These are phyloP conservation scores for Pomacea maculata DNA, from an alignment of 1,140 invertebrate species.

Conservation along the genomic window DNA sequence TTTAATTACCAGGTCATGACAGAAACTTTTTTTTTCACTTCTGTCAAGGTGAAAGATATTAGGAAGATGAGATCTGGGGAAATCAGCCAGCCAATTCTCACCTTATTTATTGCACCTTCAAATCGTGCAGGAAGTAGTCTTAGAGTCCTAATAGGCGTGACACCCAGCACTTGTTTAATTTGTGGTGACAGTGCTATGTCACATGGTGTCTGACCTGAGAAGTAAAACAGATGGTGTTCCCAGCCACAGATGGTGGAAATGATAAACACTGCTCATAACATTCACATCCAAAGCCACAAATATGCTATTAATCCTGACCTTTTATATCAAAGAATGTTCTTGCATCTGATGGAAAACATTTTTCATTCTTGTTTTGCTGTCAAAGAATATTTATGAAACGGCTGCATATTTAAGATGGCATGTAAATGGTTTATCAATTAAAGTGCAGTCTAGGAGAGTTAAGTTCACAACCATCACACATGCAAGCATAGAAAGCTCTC, in stretches of 20 bases:
- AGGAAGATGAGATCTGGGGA: too few species aligned
- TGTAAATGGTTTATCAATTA: too few species aligned
- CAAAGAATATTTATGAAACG: too few species aligned
- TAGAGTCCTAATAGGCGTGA: conserved; percentile 72
- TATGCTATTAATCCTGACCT: too few species aligned
- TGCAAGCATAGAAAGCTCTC: too few species aligned
- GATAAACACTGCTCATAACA: neutral
- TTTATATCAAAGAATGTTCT: too few species aligned
- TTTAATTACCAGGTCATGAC: neutral
- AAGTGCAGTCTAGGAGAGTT: too few species aligned
- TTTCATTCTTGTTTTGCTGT: too few species aligned
- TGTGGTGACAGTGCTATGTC: conserved; percentile 72
- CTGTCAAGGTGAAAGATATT: neutral
- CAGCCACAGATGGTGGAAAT: too few species aligned
- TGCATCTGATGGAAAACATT: too few species aligned
- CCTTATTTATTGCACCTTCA: conserved; percentile 74
- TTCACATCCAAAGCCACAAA: conserved; percentile 2
- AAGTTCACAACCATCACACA: too few species aligned
- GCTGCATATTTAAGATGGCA: too few species aligned
- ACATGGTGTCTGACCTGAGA: conserved; percentile 72
- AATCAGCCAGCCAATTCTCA: conserved; percentile 24
- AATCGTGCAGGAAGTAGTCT: conserved; percentile 71
- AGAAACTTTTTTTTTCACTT: neutral
- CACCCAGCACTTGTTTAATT: conserved; percentile 75
- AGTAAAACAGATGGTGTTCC: conserved; percentile 9